Conservation (phyloP, 1,140 invertebrate species). For the Pinna nobilis region DNA sequence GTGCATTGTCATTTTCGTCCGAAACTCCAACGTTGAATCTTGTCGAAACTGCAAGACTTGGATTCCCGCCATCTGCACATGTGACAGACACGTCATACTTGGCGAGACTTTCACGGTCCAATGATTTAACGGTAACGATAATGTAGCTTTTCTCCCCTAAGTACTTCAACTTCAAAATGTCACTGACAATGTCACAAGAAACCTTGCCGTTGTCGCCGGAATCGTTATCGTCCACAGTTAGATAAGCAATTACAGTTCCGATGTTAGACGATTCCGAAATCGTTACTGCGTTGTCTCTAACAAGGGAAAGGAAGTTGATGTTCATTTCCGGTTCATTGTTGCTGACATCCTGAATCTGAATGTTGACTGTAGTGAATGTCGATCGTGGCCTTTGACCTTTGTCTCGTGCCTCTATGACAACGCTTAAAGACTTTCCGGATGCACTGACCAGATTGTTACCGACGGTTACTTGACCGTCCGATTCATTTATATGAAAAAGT, state of each 20-base stretch:
- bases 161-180: constrained; percentile 48
- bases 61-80: constrained; percentile 94
- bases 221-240: constrained; percentile 61
- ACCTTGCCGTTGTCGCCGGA: constrained; percentile 59
- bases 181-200: constrained; percentile 39
- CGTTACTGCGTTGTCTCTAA: constrained; percentile 47
- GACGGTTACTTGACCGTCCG: constrained; percentile 48
- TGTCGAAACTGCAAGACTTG: constrained; percentile 87
- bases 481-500: constrained; percentile 61
- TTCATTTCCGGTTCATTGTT: constrained; percentile 93
- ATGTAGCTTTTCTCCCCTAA: constrained; percentile 75
- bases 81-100: constrained; percentile 93
- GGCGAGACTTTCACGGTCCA: constrained; percentile 90
- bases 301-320: constrained; percentile 52
- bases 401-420: constrained; percentile 72
- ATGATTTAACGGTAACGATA: constrained; percentile 87
- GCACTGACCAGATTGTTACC: constrained; percentile 47
- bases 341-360: constrained; percentile 88
- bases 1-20: constrained; percentile 97
- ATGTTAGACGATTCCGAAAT: constrained; percentile 54
- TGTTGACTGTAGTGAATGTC: constrained; percentile 80
- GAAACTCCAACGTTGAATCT: constrained; percentile 92
- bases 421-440: constrained; percentile 63
- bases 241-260: constrained; percentile 58
- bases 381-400: constrained; percentile 72